phyloP scores from a whole-genome alignment of 37 sponge, comb jelly and placozoan species.

The Halichondria panicea region DNA sequence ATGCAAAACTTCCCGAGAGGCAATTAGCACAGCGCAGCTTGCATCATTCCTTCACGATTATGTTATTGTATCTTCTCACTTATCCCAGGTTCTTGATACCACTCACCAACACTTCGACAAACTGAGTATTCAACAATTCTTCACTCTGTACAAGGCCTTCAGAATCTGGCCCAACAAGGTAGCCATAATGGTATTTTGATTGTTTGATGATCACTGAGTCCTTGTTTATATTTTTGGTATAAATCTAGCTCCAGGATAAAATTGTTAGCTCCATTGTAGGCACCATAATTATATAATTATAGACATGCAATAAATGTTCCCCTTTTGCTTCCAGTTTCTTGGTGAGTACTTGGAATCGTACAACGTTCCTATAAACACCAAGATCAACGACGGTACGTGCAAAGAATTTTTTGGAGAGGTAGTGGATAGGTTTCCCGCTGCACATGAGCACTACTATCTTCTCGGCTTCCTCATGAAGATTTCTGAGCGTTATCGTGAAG shows the following conservation, averaged over 20 bases:
- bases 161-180: constrained; percentile 35
- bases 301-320: too few species aligned
- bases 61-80: too few species aligned
- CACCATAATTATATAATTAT: too few species aligned
- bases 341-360: constrained; percentile 40
- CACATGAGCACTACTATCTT: constrained; percentile 26
- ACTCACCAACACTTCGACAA: constrained; percentile 19
- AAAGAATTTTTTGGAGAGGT: constrained; percentile 37
- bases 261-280: too few species aligned
- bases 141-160: constrained; percentile 42
- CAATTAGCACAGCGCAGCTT: too few species aligned
- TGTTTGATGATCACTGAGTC: too few species aligned
- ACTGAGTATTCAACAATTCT: constrained; percentile 43
- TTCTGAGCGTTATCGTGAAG: constrained; percentile 19
- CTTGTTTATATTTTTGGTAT: too few species aligned
- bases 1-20: too few species aligned
- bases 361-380: constrained; percentile 8
- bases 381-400: constrained; percentile 48
- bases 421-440: constrained; percentile 12
- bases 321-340: constrained; percentile 34
- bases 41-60: too few species aligned
- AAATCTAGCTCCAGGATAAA: too few species aligned
- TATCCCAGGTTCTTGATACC: constrained; percentile 15
- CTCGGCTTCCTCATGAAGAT: constrained; percentile 32
- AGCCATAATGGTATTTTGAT: too few species aligned